A percentile compares a stretch with the other conserved stretches of the same genome.
Evolutionary conservation across 2,888 invertebrate genomes (phyloP).

Genomic region (Pseudococcus jackbeardsleyi): DNA sequence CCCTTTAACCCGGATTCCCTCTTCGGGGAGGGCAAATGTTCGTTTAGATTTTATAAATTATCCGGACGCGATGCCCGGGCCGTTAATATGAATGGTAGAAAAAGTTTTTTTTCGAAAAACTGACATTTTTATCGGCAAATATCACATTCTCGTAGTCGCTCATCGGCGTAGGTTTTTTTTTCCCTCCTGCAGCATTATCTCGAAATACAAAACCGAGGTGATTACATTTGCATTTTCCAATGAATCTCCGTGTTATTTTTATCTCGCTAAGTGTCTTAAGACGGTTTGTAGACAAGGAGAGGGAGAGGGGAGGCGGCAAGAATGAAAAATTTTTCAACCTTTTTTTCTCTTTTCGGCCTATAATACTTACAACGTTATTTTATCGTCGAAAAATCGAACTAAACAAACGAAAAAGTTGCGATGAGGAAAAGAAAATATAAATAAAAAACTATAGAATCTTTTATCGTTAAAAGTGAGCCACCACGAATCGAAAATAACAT

Average conservation of each 20-base stretch:
- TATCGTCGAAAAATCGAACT: constrained; percentile 15
- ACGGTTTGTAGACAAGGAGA: not conserved
- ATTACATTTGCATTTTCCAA: constrained; percentile 51
- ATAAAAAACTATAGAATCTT: constrained; percentile 37
- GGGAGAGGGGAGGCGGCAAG: not conserved
- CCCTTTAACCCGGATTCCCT: not conserved
- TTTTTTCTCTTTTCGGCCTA: not conserved
- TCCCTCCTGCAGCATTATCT: not conserved
- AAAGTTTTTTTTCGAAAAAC: not conserved
- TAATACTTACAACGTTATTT: not conserved
- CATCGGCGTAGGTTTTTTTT: not conserved
- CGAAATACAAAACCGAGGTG: constrained; percentile 27
- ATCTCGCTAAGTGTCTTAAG: constrained; percentile 9
- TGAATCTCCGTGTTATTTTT: constrained; percentile 38
- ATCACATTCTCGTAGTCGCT: constrained; percentile 22
- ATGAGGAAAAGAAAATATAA: constrained; percentile 1
- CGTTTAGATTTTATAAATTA: not conserved
- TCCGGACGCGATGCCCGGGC: not conserved
- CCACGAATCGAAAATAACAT: constrained; percentile 45
- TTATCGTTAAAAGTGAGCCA: constrained; percentile 41
- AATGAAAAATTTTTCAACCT: constrained; percentile 1
- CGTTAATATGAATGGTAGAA: not conserved
- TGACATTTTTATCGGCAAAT: constrained; percentile 21
- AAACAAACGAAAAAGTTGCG: constrained; percentile 13
- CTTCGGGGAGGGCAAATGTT: not conserved